Evolutionary conservation across 2,888 invertebrate species (phyloP).

Genomic region (Augochlorella aurata): DNA sequence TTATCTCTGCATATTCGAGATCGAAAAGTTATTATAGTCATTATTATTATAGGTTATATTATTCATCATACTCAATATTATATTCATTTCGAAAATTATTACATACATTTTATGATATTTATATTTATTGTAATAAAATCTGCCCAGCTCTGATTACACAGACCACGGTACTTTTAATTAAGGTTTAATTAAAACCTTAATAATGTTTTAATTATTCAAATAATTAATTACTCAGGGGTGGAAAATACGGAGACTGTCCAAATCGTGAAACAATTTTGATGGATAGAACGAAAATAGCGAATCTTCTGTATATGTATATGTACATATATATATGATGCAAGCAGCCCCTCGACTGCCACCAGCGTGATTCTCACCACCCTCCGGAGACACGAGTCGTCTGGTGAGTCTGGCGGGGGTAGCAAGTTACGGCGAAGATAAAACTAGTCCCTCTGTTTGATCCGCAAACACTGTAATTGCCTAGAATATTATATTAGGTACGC

Average conservation of each 20-base stretch:
- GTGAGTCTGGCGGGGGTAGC: background rate
- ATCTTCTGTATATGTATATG: conserved; percentile 25
- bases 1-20: too few relatives aligned
- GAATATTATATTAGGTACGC: conserved; percentile 81
- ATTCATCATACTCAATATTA: too few relatives aligned
- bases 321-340: background rate
- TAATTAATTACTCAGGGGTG: too few relatives aligned
- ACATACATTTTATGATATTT: too few relatives aligned
- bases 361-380: conserved; percentile 72
- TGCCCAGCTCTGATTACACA: too few relatives aligned
- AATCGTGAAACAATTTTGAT: background rate
- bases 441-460: conserved; percentile 80
- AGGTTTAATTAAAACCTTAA: too few relatives aligned
- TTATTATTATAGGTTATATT: too few relatives aligned
- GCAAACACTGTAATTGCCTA: conserved; percentile 82
- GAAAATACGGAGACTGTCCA: background rate
- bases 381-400: conserved; percentile 14
- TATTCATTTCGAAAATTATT: too few relatives aligned
- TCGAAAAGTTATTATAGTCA: too few relatives aligned
- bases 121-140: too few relatives aligned
- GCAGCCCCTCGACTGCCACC: conserved; percentile 62
- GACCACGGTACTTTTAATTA: too few relatives aligned
- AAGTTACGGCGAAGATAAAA: conserved; percentile 47
- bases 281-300: conserved; percentile 33
- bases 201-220: too few relatives aligned